Conservation (phyloP, 2,888 invertebrate genomes). For the Lycophotia porphyrea region DNA sequence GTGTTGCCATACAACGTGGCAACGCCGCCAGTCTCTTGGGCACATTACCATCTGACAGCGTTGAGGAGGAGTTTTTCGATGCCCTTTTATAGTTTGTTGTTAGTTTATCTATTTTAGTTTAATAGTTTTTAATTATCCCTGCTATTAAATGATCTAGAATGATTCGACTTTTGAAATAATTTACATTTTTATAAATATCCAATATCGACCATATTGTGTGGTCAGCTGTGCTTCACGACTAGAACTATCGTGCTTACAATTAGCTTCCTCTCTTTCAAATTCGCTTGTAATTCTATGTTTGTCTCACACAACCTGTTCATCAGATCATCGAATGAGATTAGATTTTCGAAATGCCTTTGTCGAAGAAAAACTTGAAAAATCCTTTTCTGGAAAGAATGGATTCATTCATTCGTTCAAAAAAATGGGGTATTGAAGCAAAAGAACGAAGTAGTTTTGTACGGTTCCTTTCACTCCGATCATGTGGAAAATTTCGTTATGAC, state of each 20-base stretch:
- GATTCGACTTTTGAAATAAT: conserved; percentile 66
- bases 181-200: conserved; percentile 67
- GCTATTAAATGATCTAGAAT: too few relatives aligned
- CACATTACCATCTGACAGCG: too few relatives aligned
- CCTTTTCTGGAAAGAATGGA: conserved; percentile 18
- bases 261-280: conserved; percentile 66
- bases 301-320: conserved; percentile 33
- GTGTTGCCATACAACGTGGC: too few relatives aligned
- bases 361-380: conserved; percentile 24
- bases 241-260: conserved; percentile 74
- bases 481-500: conserved; percentile 51
- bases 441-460: conserved; percentile 23
- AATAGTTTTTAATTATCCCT: too few relatives aligned
- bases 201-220: conserved; percentile 68
- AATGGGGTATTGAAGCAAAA: conserved; percentile 31
- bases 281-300: conserved; percentile 49
- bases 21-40: too few relatives aligned
- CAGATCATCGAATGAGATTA: conserved; percentile 42
- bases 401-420: conserved; percentile 32
- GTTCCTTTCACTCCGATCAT: conserved; percentile 41
- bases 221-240: conserved; percentile 74
- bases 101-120: too few relatives aligned
- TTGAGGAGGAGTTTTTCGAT: too few relatives aligned
- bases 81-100: too few relatives aligned
- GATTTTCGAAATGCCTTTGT: conserved; percentile 17